phyloP scores from a whole-genome alignment of 2,113 vertebrate species.

The Leptobrachium ailaonicum region DNA sequence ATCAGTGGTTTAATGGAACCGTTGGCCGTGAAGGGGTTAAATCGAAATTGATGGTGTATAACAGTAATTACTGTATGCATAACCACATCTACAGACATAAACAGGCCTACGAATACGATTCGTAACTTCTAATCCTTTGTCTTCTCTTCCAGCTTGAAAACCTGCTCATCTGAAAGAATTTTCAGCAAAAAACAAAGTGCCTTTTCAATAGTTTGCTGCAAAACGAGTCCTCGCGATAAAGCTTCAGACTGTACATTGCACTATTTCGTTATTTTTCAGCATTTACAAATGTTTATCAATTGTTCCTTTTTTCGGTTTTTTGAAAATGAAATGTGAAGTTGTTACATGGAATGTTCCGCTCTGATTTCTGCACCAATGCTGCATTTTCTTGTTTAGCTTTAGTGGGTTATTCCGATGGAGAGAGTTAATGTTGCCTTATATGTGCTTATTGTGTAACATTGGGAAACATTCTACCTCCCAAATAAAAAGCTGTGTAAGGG shows the following conservation, averaged over 20 bases:
- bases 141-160: not conserved
- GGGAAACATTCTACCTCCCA: not conserved
- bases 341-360: not conserved
- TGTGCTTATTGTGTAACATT: not conserved
- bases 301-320: not conserved
- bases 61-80: too few species aligned
- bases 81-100: too few species aligned
- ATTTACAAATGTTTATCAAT: not conserved
- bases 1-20: too few species aligned
- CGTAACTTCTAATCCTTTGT: not conserved
- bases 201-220: too few species aligned
- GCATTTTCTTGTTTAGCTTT: not conserved
- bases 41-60: too few species aligned
- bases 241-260: not conserved
- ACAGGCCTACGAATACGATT: too few species aligned
- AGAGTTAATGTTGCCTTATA: not conserved
- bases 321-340: not conserved
- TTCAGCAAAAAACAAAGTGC: not conserved
- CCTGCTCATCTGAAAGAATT: not conserved
- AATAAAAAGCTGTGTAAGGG: not conserved
- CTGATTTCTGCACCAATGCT: not conserved
- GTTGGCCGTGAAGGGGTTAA: too few species aligned
- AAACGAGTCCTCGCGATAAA: not conserved
- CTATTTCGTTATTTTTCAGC: not conserved
- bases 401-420: not conserved